Base-by-base conservation (phyloP, 2,888 invertebrate species). In the Trachelus stipa region DNA sequence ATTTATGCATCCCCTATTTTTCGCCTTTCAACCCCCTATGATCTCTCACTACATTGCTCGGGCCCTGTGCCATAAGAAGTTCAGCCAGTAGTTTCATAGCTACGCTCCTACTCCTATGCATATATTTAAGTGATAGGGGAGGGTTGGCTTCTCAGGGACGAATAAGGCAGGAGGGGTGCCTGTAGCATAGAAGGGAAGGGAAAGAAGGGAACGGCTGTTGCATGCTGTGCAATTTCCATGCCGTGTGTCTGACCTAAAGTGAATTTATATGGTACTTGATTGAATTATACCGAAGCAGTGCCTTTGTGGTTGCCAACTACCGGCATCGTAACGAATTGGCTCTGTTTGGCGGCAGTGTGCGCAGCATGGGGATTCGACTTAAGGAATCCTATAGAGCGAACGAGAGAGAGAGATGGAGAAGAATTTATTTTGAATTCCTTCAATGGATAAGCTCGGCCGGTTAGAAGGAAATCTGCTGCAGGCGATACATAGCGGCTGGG, bases 271-370 rank as follows among this genome's bases (percentile, higher is more conserved):
- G 56, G 37, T 68, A n/a, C 30, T 30, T 80, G 81, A 81, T 71
- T 71, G 80, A 81, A 81, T 81, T 81, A 81, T 78, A 79, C 77
- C 74, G 56, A 56, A 56, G 56, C 56, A 56, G 56, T 56, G 56
- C 56, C 56, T 56, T 56, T 56, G 56, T 23, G 56, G 56, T 56
- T 56, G 56, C 56, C 56, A 23, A 9, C 56, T 56, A 56, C 23
- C 23, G 56, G 15, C 56, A 56, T 1, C 9, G 23, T 56, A 56
- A 56, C 56, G 56, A 56, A 56, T 56, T 56, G 56, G 6, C 23
- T 56, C 56, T 56, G 23, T 56, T 56, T 56, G 56, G 9, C 56
- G 23, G 23, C 2, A 9, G 23, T 23, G 15, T 40, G 23, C 40
- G 15, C 40, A 56, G 23, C 56, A 23, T 56, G 56, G 56, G 56